Percentiles rank a stretch among this genome's conserved stretches.
Evolutionary conservation across 2,888 invertebrate genomes (phyloP).

Genomic region (Serripes groenlandicus): DNA sequence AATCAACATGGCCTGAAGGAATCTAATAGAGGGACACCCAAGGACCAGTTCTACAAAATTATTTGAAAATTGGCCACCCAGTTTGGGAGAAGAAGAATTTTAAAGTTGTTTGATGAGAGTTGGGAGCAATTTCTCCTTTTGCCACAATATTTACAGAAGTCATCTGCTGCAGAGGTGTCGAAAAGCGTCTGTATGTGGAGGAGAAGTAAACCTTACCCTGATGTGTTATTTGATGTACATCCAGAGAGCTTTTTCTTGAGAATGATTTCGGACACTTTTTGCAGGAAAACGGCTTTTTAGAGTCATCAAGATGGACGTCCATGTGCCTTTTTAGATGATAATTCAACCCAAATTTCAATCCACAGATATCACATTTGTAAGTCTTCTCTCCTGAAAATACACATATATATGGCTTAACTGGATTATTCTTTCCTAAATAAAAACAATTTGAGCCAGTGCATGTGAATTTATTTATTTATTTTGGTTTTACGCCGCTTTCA

Average conservation of each 20-base stretch:
- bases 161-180: neutral
- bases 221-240: conserved; percentile 4
- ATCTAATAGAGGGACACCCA: too few species aligned
- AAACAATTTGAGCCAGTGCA: too few species aligned
- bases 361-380: conserved; percentile 3
- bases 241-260: neutral
- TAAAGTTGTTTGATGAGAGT: too few species aligned
- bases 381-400: conserved; percentile 2
- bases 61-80: too few species aligned
- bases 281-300: neutral
- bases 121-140: neutral
- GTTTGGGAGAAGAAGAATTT: too few species aligned
- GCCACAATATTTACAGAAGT: neutral
- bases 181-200: neutral
- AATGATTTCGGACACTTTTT: neutral
- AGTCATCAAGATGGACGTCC: neutral
- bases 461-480: too few species aligned
- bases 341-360: neutral
- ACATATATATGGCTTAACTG: neutral
- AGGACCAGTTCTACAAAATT: too few species aligned
- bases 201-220: neutral
- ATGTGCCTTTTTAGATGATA: neutral
- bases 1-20: too few species aligned
- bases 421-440: too few species aligned
- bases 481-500: too few species aligned